Evolutionary conservation across 2,113 vertebrate species (phyloP).

Genomic region (Sapajus apella): DNA sequence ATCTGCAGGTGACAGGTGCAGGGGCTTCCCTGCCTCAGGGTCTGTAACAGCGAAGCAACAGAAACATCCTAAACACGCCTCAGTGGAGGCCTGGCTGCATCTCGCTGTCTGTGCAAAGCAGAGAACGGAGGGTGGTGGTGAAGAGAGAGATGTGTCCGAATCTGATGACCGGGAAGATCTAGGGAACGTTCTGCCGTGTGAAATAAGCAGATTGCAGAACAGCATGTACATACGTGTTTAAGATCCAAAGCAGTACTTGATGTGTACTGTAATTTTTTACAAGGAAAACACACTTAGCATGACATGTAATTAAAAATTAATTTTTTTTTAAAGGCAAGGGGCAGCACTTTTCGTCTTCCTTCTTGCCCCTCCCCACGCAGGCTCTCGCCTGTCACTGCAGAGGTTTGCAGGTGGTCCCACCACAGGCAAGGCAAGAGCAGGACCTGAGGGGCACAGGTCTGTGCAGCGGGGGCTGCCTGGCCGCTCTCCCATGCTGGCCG

Average conservation of each 20-base stretch:
- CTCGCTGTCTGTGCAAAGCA: accelerated
- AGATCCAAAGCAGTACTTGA: neutral
- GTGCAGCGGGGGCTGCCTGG: accelerated
- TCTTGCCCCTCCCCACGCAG: neutral
- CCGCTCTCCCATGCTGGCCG: accelerated
- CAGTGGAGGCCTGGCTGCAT: neutral
- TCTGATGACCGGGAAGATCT: neutral
- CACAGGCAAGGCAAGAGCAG: neutral
- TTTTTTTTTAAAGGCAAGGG: neutral
- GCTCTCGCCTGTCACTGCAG: neutral
- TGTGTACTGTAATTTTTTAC: neutral
- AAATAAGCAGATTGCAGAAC: too few relatives aligned
- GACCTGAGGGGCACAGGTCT: neutral
- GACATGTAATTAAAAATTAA: neutral
- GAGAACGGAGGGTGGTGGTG: neutral
- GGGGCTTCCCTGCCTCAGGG: neutral
- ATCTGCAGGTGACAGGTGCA: neutral
- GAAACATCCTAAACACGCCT: accelerated
- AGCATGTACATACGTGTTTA: accelerated
- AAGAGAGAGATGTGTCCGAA: neutral
- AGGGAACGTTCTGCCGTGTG: neutral
- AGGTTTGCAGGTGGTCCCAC: neutral
- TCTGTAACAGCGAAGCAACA: too few relatives aligned
- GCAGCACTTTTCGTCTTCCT: too few relatives aligned
- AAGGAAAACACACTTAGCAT: neutral